Evolutionary conservation across 2,797 vertebrate species (phyloP), one percentile per base, ranked within the genome.

Genomic region (Macrochelys suwanniensis): DNA sequence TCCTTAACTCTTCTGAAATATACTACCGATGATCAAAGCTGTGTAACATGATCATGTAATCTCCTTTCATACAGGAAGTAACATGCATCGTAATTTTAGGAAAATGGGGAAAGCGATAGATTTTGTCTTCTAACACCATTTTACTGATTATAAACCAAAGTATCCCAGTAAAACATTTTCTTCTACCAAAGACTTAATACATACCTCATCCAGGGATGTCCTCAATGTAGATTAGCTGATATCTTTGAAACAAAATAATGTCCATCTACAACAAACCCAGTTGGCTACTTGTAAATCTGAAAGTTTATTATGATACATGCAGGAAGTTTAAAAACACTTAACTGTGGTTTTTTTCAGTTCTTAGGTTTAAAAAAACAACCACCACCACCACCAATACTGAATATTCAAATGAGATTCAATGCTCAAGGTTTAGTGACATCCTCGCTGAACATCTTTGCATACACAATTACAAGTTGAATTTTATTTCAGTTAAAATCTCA

Each of bases 211-310:
- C 97, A 97, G 89, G 96, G 94, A 85, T 94, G 92, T 80, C 97
- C 97, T 96, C 96, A 54, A 31, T 85, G 94, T 96, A 97, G 93
- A 96, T 90, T 89, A 95, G 95, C 89, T 95, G 97, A 91, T 86
- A 96, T 97, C 96, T 98, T 97, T 97, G 97, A 97, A 97, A 98
- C 96, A 98, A 98, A 98, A 97, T 97, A 94, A 98, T 94, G 92
- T 97, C 94, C 88, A 25, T 91, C 96, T 96, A 96, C 94, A 97
- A 90, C 47, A 97, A 98, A 90, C 97, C 95, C 95, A 95, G 86
- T 95, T 94, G 93, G 47, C 85, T 59, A 96, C 92, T 94, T 79
- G 76, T 94, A 89, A 89, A 97, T 85, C 93, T 51, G 94, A 97
- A 95, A 94, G 95, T 96, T 97, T 97, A 93, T 88, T 82, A 84